Conservation (phyloP, 2,113 vertebrate species). For the Microtus ochrogaster region DNA sequence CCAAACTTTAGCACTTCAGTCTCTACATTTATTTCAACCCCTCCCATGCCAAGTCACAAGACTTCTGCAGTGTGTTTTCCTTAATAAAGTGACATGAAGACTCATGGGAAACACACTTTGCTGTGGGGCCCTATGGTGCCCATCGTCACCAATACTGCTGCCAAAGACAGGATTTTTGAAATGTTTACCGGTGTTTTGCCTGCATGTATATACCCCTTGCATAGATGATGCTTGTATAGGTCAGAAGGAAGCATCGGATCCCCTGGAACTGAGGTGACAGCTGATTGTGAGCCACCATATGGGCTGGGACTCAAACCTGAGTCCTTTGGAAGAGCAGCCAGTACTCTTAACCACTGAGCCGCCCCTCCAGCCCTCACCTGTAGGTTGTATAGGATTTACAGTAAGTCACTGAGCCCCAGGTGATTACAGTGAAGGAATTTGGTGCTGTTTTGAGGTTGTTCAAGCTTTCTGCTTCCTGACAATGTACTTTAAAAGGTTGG, state of each 20-base stretch:
- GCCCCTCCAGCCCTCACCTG: background rate
- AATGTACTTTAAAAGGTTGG: background rate
- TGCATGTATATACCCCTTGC: background rate
- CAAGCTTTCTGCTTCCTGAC: background rate
- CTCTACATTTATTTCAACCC: background rate
- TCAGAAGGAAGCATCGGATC: background rate
- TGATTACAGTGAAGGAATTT: background rate
- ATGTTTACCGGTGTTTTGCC: background rate
- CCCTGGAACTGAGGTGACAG: background rate
- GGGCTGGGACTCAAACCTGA: background rate
- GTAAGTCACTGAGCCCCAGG: background rate
- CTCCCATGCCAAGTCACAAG: background rate
- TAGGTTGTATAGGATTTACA: background rate
- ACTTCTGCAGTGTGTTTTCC: background rate
- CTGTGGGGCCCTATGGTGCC: background rate
- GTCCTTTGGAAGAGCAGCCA: background rate
- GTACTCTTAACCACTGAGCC: background rate
- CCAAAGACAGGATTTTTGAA: background rate
- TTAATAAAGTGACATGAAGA: slow-evolving; percentile 28
- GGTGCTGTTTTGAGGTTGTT: background rate
- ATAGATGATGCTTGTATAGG: background rate
- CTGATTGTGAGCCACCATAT: background rate
- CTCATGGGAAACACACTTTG: background rate
- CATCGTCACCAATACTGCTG: background rate
- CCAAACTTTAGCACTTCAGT: background rate